Conservation (phyloP, 2,113 vertebrate species). For the Hemiscyllium ocellatum region DNA sequence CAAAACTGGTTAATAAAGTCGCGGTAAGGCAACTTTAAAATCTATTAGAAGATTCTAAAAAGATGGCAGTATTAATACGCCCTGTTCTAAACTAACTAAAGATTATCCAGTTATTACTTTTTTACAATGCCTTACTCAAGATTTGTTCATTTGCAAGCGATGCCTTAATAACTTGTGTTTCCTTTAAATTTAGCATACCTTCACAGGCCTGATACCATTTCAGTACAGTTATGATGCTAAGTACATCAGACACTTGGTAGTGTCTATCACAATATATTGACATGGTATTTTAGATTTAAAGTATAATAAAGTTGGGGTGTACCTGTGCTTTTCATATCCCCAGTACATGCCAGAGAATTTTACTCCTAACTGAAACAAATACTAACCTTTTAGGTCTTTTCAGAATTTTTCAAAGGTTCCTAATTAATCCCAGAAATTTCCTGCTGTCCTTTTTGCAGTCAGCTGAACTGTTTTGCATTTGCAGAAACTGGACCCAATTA, state of each 20-base stretch:
- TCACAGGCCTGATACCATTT: not conserved
- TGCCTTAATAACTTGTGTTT: not conserved
- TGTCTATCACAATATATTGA: not conserved
- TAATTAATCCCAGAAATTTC: not conserved
- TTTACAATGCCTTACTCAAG: not conserved
- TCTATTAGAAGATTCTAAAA: conserved; percentile 2
- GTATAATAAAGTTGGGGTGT: not conserved
- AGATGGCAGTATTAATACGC: not conserved
- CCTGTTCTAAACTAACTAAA: not conserved
- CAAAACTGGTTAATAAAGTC: not conserved
- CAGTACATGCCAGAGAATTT: not conserved
- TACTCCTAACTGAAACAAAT: not conserved
- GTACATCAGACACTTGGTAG: not conserved
- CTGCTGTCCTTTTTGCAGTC: not conserved
- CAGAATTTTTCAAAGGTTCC: not conserved
- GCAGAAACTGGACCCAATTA: not conserved
- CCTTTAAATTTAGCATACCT: not conserved
- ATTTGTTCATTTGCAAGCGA: not conserved
- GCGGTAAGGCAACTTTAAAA: not conserved
- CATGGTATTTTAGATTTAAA: not conserved
- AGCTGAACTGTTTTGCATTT: not conserved
- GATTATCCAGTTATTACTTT: not conserved
- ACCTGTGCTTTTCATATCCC: not conserved
- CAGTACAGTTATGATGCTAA: not conserved
- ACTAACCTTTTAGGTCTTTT: not conserved